Percentiles rank a stretch among this genome's conserved stretches.
phyloP scores from a whole-genome alignment of 2,113 vertebrate genomes.

The Penelope pileata region DNA sequence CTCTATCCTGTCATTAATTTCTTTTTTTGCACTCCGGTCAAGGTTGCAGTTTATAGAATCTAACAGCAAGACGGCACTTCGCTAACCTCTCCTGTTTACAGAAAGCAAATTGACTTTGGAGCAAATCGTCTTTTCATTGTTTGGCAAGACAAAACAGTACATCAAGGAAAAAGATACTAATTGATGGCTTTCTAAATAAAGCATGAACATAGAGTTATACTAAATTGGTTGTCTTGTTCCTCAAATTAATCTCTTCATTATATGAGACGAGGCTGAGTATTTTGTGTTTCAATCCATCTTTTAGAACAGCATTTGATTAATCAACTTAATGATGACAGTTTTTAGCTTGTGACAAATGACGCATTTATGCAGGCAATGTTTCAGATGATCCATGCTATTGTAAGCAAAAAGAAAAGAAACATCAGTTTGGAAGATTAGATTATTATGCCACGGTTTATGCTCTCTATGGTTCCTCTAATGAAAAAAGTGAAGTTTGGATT shows the following conservation, averaged over 20 bases:
- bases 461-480: conserved; percentile 24
- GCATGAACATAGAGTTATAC: conserved; percentile 71
- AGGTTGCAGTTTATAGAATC: conserved; percentile 67
- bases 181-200: conserved; percentile 83
- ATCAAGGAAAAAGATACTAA: conserved; percentile 79
- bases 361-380: conserved; percentile 71
- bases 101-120: conserved; percentile 77
- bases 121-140: conserved; percentile 68
- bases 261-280: conserved; percentile 77
- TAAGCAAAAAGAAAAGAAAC: conserved; percentile 70
- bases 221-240: conserved; percentile 83
- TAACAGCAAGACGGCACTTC: conserved; percentile 59
- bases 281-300: conserved; percentile 80
- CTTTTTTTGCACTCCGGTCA: conserved; percentile 44
- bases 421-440: conserved; percentile 71
- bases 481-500: conserved; percentile 55
- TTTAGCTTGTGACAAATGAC: conserved; percentile 78
- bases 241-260: conserved; percentile 87
- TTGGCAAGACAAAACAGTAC: conserved; percentile 76
- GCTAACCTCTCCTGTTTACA: conserved; percentile 73
- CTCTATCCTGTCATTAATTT: conserved; percentile 71
- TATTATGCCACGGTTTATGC: conserved; percentile 53
- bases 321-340: conserved; percentile 80
- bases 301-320: conserved; percentile 80
- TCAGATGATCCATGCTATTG: conserved; percentile 74